These are phyloP conservation scores for Egretta garzetta DNA, from an alignment of 2,113 vertebrate species.

Conservation along the genomic window DNA sequence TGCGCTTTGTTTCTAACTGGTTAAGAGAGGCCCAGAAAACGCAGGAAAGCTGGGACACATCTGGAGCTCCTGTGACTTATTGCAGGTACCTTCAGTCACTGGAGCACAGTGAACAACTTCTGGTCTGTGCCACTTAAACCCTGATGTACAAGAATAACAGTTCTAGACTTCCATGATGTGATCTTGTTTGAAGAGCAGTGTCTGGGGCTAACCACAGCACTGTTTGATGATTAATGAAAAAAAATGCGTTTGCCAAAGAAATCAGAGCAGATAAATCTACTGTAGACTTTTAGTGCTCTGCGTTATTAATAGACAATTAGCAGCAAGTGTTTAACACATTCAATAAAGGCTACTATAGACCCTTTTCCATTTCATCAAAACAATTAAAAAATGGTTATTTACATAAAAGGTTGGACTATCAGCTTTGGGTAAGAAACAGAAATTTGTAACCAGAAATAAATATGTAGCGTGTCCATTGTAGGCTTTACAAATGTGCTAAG, in stretches of 20 bases:
- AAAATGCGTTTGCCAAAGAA: neutral
- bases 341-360: neutral
- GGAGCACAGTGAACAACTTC: neutral
- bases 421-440: neutral
- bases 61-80: neutral
- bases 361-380: neutral
- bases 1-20: neutral
- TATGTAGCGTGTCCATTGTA: neutral
- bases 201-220: neutral
- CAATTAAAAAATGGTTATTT: neutral
- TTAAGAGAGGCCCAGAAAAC: neutral
- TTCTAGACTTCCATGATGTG: neutral
- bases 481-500: conserved; percentile 46
- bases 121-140: neutral
- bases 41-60: neutral
- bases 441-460: conserved; percentile 6
- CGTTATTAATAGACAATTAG: neutral
- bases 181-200: neutral
- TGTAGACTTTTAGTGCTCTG: neutral
- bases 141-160: neutral
- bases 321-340: neutral
- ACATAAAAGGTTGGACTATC: neutral
- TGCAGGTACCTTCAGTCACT: neutral
- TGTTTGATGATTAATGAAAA: neutral
- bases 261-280: neutral